A percentile compares a stretch with the other conserved stretches of the same genome.
Evolutionary conservation across 1,140 invertebrate genomes (phyloP).

Genomic region (Papilio polyxenes): DNA sequence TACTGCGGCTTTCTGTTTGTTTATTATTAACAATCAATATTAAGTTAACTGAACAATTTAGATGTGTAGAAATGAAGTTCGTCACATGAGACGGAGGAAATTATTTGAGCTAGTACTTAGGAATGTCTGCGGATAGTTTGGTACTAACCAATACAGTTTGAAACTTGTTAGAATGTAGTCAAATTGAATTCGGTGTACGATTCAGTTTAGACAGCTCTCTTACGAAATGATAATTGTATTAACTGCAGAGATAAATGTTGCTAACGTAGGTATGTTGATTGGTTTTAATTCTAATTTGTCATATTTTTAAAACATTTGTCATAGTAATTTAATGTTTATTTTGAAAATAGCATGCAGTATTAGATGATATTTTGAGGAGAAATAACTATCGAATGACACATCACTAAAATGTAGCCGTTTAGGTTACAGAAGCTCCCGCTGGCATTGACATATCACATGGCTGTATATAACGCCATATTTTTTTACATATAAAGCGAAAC

Average conservation of each 20-base stretch:
- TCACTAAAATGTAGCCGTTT: too few relatives aligned
- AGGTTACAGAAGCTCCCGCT: too few relatives aligned
- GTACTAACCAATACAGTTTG: conserved; percentile 12
- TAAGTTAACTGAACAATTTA: not conserved
- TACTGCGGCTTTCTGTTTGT: not conserved
- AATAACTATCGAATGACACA: too few relatives aligned
- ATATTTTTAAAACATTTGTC: too few relatives aligned
- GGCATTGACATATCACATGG: too few relatives aligned
- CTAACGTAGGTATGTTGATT: too few relatives aligned
- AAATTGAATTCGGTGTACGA: not conserved
- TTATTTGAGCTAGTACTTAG: not conserved
- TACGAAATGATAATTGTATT: conserved; percentile 5
- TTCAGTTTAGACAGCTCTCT: not conserved
- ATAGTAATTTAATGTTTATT: too few relatives aligned
- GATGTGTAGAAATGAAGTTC: not conserved
- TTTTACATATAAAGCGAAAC: too few relatives aligned
- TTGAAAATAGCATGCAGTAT: too few relatives aligned
- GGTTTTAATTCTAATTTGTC: too few relatives aligned
- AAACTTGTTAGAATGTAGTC: conserved; percentile 4
- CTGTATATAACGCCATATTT: too few relatives aligned
- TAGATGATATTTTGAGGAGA: too few relatives aligned
- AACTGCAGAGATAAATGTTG: not conserved
- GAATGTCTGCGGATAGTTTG: not conserved
- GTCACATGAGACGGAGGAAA: not conserved
- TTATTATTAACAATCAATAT: not conserved